phyloP scores from a whole-genome alignment of 2,797 vertebrate species.

The Lagocephalus sceleratus region DNA sequence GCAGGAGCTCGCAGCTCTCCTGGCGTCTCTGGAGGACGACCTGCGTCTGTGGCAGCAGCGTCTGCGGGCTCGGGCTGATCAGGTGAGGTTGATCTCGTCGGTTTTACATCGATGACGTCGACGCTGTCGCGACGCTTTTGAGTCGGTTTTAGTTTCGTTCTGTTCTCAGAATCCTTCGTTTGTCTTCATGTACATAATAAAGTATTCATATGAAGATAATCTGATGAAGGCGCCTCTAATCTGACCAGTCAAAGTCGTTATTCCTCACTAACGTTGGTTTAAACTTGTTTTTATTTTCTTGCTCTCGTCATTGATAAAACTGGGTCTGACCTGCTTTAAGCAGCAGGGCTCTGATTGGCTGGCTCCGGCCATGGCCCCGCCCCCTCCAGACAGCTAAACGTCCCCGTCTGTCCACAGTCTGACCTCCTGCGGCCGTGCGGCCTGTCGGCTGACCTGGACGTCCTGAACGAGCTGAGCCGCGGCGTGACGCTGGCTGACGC shows the following conservation, averaged over 20 bases:
- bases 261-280: too few relatives aligned
- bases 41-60: constrained; percentile 73
- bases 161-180: too few relatives aligned
- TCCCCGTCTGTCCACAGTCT: constrained; percentile 66
- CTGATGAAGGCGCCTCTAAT: too few relatives aligned
- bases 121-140: too few relatives aligned
- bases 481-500: constrained; percentile 76
- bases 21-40: constrained; percentile 75
- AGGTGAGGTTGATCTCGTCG: constrained; percentile 32
- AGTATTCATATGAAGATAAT: too few relatives aligned
- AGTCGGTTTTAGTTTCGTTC: too few relatives aligned
- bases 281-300: too few relatives aligned
- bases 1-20: constrained; percentile 72
- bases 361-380: background rate
- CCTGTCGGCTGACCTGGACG: constrained; percentile 80
- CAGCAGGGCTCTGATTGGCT: background rate
- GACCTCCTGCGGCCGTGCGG: constrained; percentile 75
- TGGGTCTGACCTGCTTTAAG: too few relatives aligned
- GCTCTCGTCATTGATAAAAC: too few relatives aligned
- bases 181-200: too few relatives aligned
- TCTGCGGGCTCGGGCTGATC: constrained; percentile 41
- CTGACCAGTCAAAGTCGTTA: too few relatives aligned
- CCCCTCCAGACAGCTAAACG: constrained; percentile 9
- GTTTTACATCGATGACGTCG: too few relatives aligned
- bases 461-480: constrained; percentile 85